phyloP scores from a whole-genome alignment of 2,888 invertebrate species.

The Drosophila prolongata region DNA sequence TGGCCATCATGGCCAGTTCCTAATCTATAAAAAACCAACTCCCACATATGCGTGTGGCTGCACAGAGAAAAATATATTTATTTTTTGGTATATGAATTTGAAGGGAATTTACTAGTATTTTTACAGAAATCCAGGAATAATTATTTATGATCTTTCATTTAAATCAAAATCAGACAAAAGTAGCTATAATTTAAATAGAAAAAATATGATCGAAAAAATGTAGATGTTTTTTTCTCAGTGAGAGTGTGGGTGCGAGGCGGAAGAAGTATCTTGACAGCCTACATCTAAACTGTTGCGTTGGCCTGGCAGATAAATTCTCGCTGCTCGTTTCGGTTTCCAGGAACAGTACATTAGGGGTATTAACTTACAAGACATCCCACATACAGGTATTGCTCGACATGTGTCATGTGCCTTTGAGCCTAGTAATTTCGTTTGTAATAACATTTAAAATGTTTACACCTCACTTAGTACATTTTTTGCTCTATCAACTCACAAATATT shows the following conservation, averaged over 20 bases:
- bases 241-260: constrained; percentile 11
- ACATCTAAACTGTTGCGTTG: constrained; percentile 64
- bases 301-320: constrained; percentile 51
- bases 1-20: constrained; percentile 67
- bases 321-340: constrained; percentile 39
- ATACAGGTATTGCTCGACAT: constrained; percentile 21
- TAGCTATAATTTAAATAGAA: neutral
- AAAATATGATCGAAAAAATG: neutral
- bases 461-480: constrained; percentile 47
- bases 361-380: constrained; percentile 45
- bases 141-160: too few relatives aligned
- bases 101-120: too few relatives aligned
- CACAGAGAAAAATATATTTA: neutral
- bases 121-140: too few relatives aligned
- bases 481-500: constrained; percentile 49
- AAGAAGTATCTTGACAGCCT: constrained; percentile 35
- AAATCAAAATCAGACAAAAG: neutral
- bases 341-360: constrained; percentile 62
- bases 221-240: constrained; percentile 1
- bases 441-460: constrained; percentile 50
- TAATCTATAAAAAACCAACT: constrained; percentile 72
- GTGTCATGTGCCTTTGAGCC: constrained; percentile 20
- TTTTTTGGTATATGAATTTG: neutral
- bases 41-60: constrained; percentile 26
- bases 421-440: constrained; percentile 39